Percentiles rank a stretch among this genome's conserved stretches.
Evolutionary conservation across 2,797 vertebrate genomes (phyloP).

Genomic region (Melopsittacus undulatus): DNA sequence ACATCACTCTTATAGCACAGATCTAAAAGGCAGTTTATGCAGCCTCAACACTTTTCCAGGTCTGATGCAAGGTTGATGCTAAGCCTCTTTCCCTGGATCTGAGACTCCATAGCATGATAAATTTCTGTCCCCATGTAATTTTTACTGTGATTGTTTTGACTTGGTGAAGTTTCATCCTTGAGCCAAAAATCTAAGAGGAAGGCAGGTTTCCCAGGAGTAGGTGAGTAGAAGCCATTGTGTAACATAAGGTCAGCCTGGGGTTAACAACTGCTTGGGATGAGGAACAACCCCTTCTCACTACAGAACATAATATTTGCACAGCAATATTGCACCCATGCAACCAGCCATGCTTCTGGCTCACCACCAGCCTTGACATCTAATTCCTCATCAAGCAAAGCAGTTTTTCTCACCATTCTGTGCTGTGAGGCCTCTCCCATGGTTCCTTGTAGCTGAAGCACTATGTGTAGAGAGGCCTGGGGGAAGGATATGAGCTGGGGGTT

Average conservation of each 20-base stretch:
- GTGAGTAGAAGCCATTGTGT: background rate
- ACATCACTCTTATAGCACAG: background rate
- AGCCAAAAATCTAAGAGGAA: background rate
- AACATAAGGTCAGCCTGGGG: background rate
- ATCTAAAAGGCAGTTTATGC: background rate
- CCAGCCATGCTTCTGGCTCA: background rate
- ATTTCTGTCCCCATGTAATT: background rate
- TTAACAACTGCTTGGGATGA: background rate
- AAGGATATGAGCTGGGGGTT: background rate
- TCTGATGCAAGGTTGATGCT: background rate
- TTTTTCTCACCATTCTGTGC: background rate
- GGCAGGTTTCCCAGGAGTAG: background rate
- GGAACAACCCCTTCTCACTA: background rate
- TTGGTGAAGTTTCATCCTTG: background rate
- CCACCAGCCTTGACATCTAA: background rate
- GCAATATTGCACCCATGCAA: background rate
- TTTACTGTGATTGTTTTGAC: background rate
- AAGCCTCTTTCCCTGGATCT: background rate
- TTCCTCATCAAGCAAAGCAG: background rate
- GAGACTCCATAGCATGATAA: background rate
- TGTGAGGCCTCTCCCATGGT: fast-evolving
- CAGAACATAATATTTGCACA: background rate
- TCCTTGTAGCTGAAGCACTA: background rate
- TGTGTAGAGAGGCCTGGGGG: background rate
- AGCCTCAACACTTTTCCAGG: background rate